Conservation (phyloP, 2,888 invertebrate genomes). For the Pristionchus fissidentatus region DNA sequence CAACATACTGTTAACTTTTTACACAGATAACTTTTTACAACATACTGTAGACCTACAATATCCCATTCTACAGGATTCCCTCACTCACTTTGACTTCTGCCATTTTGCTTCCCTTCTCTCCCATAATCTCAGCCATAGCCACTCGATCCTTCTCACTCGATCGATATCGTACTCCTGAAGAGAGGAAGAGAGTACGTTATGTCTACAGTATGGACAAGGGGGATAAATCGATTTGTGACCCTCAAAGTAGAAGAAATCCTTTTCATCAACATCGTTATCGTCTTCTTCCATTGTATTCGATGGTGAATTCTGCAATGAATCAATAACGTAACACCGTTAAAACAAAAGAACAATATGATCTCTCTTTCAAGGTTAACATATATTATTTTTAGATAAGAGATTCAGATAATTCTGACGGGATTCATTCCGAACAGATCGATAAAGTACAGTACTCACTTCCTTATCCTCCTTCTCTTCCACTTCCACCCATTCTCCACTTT, state of each 20-base stretch:
- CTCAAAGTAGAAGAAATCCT: slow-evolving; percentile 50
- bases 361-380: too few relatives aligned
- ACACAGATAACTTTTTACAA: too few relatives aligned
- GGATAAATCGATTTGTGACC: background rate
- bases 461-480: slow-evolving; percentile 40
- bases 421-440: too few relatives aligned
- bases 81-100: background rate
- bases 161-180: slow-evolving; percentile 30
- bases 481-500: slow-evolving; percentile 51
- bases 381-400: too few relatives aligned
- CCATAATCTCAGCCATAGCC: slow-evolving; percentile 25
- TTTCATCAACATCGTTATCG: slow-evolving; percentile 49
- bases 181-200: background rate
- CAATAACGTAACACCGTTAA: background rate
- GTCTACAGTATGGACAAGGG: background rate
- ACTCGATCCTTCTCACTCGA: slow-evolving; percentile 22
- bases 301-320: background rate
- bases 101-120: slow-evolving; percentile 16
- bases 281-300: slow-evolving; percentile 46
- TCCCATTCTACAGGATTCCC: background rate
- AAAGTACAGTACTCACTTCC: too few relatives aligned
- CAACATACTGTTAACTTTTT: too few relatives aligned
- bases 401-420: too few relatives aligned
- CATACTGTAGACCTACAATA: too few relatives aligned
- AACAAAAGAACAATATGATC: background rate